Conservation (phyloP, 2,888 invertebrate genomes). For the Altica lythri region DNA sequence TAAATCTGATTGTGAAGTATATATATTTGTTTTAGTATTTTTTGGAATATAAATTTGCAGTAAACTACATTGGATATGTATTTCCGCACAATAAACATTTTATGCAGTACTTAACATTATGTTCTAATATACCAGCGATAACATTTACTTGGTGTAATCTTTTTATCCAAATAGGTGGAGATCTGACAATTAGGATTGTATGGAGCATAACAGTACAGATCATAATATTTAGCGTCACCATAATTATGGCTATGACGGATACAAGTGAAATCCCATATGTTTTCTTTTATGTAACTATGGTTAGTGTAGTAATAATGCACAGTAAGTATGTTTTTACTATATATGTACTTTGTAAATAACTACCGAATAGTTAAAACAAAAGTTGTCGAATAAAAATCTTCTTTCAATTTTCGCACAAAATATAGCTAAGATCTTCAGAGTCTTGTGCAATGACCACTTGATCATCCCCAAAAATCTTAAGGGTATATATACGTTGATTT, state of each 20-base stretch:
- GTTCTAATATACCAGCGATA: conserved; percentile 92
- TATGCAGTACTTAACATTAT: conserved; percentile 83
- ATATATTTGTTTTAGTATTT: conserved; percentile 71
- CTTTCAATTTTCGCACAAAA: too few relatives aligned
- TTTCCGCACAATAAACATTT: conserved; percentile 73
- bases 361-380: too few relatives aligned
- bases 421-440: too few relatives aligned
- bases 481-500: too few relatives aligned
- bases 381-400: too few relatives aligned
- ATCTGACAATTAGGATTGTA: conserved; percentile 84
- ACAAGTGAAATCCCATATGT: conserved; percentile 72
- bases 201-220: conserved; percentile 83
- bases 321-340: too few relatives aligned
- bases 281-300: conserved; percentile 90
- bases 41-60: conserved; percentile 78
- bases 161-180: conserved; percentile 84
- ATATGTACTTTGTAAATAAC: too few relatives aligned
- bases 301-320: conserved; percentile 80
- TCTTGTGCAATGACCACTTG: too few relatives aligned
- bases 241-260: conserved; percentile 88
- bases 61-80: conserved; percentile 61
- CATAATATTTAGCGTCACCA: conserved; percentile 77
- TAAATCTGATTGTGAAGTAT: too few relatives aligned
- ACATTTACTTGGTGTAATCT: conserved; percentile 93
- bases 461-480: too few relatives aligned